Evolutionary conservation across 2,888 invertebrate species (phyloP).

Genomic region (Lithodes maja): DNA sequence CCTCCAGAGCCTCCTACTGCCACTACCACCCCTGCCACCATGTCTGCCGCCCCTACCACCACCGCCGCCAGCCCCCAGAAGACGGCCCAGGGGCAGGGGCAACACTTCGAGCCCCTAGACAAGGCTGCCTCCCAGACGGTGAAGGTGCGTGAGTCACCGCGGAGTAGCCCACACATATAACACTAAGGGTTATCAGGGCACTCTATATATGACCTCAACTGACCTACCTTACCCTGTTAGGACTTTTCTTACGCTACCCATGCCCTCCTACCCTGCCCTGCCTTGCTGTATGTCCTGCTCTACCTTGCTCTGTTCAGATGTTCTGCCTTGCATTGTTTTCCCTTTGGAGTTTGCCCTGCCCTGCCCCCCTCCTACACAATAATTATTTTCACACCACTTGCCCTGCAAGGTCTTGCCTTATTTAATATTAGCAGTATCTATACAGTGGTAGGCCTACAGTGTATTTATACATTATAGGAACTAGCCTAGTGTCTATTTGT

Average conservation of each 20-base stretch:
- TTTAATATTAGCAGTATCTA: background rate
- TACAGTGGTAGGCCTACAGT: background rate
- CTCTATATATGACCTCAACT: too few species aligned
- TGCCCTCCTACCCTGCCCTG: too few species aligned
- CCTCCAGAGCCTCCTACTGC: constrained; percentile 42
- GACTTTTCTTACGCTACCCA: too few species aligned
- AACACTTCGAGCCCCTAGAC: constrained; percentile 68
- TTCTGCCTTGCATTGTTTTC: too few species aligned
- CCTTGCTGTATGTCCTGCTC: too few species aligned
- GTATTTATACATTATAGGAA: too few species aligned
- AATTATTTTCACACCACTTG: background rate
- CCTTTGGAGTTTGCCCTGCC: background rate
- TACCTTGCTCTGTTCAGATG: too few species aligned
- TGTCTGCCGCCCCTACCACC: constrained; percentile 13
- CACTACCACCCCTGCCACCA: constrained; percentile 21
- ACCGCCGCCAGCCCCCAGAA: constrained; percentile 52
- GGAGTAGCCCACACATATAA: too few species aligned
- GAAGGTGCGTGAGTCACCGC: too few species aligned
- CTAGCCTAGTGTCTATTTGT: background rate
- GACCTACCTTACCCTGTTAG: too few species aligned
- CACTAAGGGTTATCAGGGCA: too few species aligned
- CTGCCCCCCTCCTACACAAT: background rate
- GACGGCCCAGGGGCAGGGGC: constrained; percentile 58
- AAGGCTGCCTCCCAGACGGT: constrained; percentile 70
- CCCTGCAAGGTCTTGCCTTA: background rate